phyloP scores from a whole-genome alignment of 2,797 vertebrate genomes.

The Lacerta bilineata region DNA sequence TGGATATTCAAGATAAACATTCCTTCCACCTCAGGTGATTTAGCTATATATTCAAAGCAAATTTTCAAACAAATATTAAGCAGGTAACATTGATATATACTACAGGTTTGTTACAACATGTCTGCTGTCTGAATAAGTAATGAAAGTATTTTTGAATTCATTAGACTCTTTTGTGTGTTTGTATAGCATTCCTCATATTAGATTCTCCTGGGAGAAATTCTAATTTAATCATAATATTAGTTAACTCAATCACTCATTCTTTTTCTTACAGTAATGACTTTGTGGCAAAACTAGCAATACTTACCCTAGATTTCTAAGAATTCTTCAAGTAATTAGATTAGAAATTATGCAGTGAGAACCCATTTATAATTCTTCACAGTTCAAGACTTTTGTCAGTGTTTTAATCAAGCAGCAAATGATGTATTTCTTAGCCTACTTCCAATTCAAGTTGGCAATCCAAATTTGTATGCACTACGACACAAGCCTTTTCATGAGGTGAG shows the following conservation, averaged over 20 bases:
- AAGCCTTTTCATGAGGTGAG: conserved; percentile 61
- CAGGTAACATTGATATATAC: conserved; percentile 11
- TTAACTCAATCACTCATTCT: conserved; percentile 67
- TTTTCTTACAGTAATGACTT: conserved; percentile 51
- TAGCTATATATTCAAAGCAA: not conserved
- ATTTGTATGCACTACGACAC: conserved; percentile 50
- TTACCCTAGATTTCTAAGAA: conserved; percentile 55
- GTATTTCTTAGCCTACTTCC: conserved; percentile 55
- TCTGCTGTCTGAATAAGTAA: conserved; percentile 1
- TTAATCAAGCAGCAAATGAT: conserved; percentile 70
- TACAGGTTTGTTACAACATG: not conserved
- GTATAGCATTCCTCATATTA: conserved; percentile 37
- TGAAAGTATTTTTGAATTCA: conserved; percentile 25
- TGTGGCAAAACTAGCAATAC: conserved; percentile 54
- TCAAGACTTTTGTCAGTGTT: conserved; percentile 64
- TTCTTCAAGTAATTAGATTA: conserved; percentile 71
- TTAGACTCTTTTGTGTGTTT: conserved; percentile 28
- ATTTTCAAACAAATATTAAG: not conserved
- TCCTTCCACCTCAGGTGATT: not conserved
- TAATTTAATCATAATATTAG: conserved; percentile 55
- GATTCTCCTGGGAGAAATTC: conserved; percentile 47
- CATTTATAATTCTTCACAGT: conserved; percentile 67
- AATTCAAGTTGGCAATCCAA: conserved; percentile 48
- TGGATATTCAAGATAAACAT: not conserved
- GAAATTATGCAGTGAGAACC: conserved; percentile 61